Base-by-base conservation (phyloP, 2,888 invertebrate species). In the Lycophotia porphyrea region DNA sequence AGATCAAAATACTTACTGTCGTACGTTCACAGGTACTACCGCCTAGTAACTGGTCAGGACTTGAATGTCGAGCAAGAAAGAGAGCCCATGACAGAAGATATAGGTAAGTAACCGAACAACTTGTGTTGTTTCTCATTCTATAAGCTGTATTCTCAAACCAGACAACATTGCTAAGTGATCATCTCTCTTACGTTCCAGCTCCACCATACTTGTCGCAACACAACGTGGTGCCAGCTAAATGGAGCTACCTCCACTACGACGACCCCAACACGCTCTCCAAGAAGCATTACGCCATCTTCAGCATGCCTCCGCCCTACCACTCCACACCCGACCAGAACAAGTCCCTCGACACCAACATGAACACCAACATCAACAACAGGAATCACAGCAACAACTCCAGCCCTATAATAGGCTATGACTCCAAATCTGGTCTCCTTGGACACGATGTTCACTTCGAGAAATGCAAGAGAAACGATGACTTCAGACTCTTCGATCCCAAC, bases 141-240 rank as follows among this genome's bases (percentile, higher is more conserved):
- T 18, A 0, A 58, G 0, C 13, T 18, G 5, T 39, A 13, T 18
- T 63, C 18, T 63, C 18, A 63, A 63, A 27, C n/a, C n/a, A 39
- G 4, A n/a, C n/a, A 39, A 36, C 15, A n/a, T n/a, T 63, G 21
- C 8, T n/a, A 39, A 39, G n/a, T 39, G 18, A 39, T 3, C 4
- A 4, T 15, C 18, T 18, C 2, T 27, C 31, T 71, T 13, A n/a
- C 52, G 9, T 96, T 95, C 69, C 97, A 97, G 98, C 98, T 74
- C 98, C 98, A 34, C 97, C 98, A 5, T 99, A 98, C 94, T 96
- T 98, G 83, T 97, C 98, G 11, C 98, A 98, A 91, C 99, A 99
- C 93, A 97, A 97, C 86, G 98, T 99, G 55, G 96, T 98, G 39
- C 98, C 98, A 21, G 97, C 98, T 61, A 97, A 97, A 88, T 99